Conservation (phyloP, 2,797 vertebrate species). For the Tenualosa thibaudeaui region DNA sequence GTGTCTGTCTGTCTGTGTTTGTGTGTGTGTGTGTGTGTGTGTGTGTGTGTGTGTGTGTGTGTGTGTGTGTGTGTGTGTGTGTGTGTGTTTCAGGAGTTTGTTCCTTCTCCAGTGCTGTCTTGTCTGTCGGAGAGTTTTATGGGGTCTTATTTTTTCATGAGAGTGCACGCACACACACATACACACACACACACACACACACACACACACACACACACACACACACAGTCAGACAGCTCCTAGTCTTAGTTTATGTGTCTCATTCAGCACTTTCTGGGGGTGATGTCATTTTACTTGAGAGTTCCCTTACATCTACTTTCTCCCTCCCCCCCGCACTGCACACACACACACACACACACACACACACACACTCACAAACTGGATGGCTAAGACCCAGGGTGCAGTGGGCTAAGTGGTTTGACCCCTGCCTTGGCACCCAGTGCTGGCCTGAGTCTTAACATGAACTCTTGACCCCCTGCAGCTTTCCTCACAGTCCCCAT, state of each 20-base stretch:
- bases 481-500: neutral
- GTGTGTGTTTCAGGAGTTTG: constrained; percentile 9
- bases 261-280: no score
- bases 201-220: constrained; percentile 16
- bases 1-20: neutral
- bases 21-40: neutral
- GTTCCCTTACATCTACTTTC: no score
- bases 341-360: neutral
- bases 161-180: neutral
- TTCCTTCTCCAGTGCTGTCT: neutral
- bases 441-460: neutral
- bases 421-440: constrained; percentile 12
- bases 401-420: constrained; percentile 9
- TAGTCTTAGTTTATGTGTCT: no score
- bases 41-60: neutral
- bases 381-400: neutral
- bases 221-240: neutral
- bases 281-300: no score
- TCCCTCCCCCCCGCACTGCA: neutral
- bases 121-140: constrained; percentile 4
- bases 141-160: neutral
- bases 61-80: neutral
- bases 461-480: neutral
- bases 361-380: neutral
- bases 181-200: neutral